A percentile compares a stretch with the other conserved stretches of the same genome.
phyloP scores from a whole-genome alignment of 2,888 invertebrate genomes.

The Ditylenchus weischeri region DNA sequence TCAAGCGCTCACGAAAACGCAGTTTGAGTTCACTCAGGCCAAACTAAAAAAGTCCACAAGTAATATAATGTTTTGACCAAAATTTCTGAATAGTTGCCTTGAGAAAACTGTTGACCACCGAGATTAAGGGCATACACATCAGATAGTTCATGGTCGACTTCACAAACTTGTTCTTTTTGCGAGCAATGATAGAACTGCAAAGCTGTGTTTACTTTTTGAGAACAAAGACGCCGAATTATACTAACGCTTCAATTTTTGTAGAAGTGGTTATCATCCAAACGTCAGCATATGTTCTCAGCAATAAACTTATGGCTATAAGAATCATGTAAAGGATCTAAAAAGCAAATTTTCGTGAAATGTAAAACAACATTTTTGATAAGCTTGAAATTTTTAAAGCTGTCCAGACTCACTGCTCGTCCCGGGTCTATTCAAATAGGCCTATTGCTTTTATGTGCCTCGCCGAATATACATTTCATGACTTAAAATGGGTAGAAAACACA shows the following conservation, averaged over 20 bases:
- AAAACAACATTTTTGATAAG: neutral
- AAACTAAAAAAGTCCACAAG: slow-evolving; percentile 64
- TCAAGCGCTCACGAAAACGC: slow-evolving; percentile 81
- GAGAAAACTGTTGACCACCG: slow-evolving; percentile 84
- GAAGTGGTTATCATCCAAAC: slow-evolving; percentile 94
- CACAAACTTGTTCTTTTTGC: slow-evolving; percentile 76
- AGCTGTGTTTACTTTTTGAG: too few species aligned
- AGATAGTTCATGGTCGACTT: slow-evolving; percentile 74
- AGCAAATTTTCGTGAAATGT: neutral
- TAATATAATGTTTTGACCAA: too few species aligned
- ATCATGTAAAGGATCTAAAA: slow-evolving; percentile 49
- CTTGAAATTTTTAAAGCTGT: too few species aligned
- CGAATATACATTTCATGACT: too few species aligned
- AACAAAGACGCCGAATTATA: neutral
- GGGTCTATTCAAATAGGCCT: too few species aligned
- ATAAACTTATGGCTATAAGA: slow-evolving; percentile 71
- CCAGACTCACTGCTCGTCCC: too few species aligned
- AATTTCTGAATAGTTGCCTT: slow-evolving; percentile 64
- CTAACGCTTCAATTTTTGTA: slow-evolving; percentile 81
- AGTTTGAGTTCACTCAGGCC: slow-evolving; percentile 88
- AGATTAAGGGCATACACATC: slow-evolving; percentile 79
- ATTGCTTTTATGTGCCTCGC: too few species aligned
- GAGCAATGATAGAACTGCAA: slow-evolving; percentile 74
- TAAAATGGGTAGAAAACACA: too few species aligned
- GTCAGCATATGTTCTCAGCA: slow-evolving; percentile 87